Percentiles rank a stretch among this genome's conserved stretches.
Conservation (phyloP, 2,888 invertebrate species). For the Scotopteryx bipunctaria region DNA sequence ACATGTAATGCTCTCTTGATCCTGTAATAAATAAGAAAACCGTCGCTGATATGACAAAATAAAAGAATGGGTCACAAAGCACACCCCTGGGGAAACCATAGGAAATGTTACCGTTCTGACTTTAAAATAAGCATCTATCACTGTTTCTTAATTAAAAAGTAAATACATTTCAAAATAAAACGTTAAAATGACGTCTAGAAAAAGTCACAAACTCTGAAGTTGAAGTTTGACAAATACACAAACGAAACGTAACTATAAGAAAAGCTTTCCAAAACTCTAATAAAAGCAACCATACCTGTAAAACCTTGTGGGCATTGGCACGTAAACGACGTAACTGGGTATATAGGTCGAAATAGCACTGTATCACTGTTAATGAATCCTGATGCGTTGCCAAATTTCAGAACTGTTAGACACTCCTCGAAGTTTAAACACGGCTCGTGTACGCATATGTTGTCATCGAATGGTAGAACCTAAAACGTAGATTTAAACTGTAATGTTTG, state of each 20-base stretch:
- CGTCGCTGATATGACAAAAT: background rate
- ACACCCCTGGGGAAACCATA: constrained; percentile 18
- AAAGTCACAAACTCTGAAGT: no score
- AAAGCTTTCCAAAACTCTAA: constrained; percentile 8
- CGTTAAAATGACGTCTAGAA: no score
- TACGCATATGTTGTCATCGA: constrained; percentile 98
- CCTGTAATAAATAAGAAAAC: constrained; percentile 76
- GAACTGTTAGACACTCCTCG: constrained; percentile 94
- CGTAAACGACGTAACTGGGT: constrained; percentile 96
- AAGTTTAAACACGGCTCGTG: constrained; percentile 97
- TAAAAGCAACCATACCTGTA: constrained; percentile 83
- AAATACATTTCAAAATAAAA: no score
- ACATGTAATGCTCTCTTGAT: constrained; percentile 94
- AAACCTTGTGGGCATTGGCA: constrained; percentile 96
- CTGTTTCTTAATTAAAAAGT: no score
- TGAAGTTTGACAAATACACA: no score
- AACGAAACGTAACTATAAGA: background rate
- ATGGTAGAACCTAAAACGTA: constrained; percentile 92
- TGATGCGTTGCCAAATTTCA: constrained; percentile 96
- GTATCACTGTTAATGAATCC: constrained; percentile 94
- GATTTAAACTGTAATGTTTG: background rate
- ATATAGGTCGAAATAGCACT: constrained; percentile 96
- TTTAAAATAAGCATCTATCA: no score
- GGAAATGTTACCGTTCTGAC: no score
- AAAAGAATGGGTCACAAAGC: constrained; percentile 9